Conservation (phyloP, 2,797 vertebrate species). For the Pantherophis alleghaniensis region DNA sequence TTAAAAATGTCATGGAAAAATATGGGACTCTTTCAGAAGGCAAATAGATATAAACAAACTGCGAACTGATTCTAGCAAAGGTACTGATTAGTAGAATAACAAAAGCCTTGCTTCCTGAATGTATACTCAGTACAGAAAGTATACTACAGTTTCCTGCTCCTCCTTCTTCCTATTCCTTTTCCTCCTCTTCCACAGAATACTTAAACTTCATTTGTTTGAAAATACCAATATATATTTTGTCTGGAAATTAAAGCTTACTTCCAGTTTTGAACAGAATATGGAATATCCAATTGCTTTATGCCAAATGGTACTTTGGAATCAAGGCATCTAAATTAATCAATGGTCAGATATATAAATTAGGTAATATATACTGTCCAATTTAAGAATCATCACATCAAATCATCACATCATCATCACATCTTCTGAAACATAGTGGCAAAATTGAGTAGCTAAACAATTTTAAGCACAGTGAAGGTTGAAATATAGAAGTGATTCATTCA, state of each 20-base stretch:
- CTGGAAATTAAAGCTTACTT: constrained; percentile 36
- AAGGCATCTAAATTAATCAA: constrained; percentile 11
- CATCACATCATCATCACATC: too few relatives aligned
- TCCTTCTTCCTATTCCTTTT: neutral
- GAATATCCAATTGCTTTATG: constrained; percentile 11
- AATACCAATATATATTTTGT: constrained; percentile 32
- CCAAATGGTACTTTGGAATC: neutral
- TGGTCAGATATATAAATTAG: constrained; percentile 11
- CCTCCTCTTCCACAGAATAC: neutral
- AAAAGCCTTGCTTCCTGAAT: constrained; percentile 7
- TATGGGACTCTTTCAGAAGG: neutral
- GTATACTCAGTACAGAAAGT: neutral
- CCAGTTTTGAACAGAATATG: neutral
- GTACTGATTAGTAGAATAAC: constrained; percentile 4
- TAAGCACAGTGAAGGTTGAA: constrained; percentile 24
- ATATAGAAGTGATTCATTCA: neutral
- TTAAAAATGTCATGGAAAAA: neutral
- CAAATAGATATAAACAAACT: constrained; percentile 19
- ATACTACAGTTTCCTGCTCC: neutral
- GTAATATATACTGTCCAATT: constrained; percentile 31
- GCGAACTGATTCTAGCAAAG: neutral
- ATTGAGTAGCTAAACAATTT: constrained; percentile 47
- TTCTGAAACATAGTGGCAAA: constrained; percentile 39
- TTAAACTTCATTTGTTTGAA: constrained; percentile 37
- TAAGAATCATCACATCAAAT: constrained; percentile 39